phyloP scores from a whole-genome alignment of 2,113 vertebrate species.

The Strigops habroptila region DNA sequence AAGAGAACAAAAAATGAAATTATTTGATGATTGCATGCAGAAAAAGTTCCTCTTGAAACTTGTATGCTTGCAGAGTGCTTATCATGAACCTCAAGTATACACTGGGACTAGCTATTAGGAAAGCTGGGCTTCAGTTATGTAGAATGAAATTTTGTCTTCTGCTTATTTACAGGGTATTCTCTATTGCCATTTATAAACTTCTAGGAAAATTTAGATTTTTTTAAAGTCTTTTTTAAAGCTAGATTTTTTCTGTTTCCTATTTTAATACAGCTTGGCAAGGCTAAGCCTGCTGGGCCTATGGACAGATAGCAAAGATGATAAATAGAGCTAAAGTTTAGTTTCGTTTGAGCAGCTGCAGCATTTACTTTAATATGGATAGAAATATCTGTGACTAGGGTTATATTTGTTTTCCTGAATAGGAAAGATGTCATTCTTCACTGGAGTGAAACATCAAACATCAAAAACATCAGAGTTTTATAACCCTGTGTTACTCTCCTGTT shows the following conservation, averaged over 20 bases:
- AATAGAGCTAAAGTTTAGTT: slow-evolving; percentile 7
- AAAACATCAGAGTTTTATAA: background rate
- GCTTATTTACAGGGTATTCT: background rate
- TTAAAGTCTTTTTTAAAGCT: background rate
- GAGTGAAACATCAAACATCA: background rate
- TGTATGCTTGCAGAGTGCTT: background rate
- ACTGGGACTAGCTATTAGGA: background rate
- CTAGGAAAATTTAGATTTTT: background rate
- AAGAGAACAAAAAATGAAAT: background rate
- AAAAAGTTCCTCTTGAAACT: background rate
- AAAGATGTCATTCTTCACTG: background rate
- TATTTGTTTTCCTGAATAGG: slow-evolving; percentile 4
- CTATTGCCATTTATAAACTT: background rate
- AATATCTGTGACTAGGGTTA: background rate
- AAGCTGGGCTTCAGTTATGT: background rate
- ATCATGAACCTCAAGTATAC: background rate
- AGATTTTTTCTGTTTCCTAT: background rate
- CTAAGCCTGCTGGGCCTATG: background rate
- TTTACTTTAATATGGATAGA: background rate
- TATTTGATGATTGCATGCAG: background rate
- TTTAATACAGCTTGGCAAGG: background rate
- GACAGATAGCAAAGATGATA: slow-evolving; percentile 1
- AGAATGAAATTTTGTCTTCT: background rate
- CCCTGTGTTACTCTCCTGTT: background rate
- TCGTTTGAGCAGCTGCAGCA: slow-evolving; percentile 45